Conservation (phyloP, 2,888 invertebrate species). For the Acronicta aceris region DNA sequence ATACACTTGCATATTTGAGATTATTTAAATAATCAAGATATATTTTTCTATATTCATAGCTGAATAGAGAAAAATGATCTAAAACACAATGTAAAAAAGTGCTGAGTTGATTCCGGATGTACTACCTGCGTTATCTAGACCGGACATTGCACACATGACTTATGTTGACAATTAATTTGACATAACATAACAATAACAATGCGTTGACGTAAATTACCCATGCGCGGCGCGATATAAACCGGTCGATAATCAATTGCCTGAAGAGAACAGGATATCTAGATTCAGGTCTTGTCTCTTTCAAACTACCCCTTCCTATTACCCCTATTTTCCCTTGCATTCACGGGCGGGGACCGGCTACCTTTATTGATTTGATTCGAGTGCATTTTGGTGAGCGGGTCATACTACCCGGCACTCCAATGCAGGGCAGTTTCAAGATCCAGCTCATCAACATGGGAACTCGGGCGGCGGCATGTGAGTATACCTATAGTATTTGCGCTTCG, state of each 20-base stretch:
- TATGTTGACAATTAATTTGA: constrained; percentile 15
- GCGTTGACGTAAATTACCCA: constrained; percentile 53
- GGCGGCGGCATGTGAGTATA: constrained; percentile 96
- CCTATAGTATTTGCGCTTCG: constrained; percentile 29
- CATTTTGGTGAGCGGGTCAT: constrained; percentile 46
- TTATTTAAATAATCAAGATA: too few relatives aligned
- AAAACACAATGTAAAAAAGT: constrained; percentile 34
- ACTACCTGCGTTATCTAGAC: constrained; percentile 28
- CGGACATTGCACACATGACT: constrained; percentile 41
- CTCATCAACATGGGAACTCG: constrained; percentile 96
- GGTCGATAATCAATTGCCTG: constrained; percentile 76
- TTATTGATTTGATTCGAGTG: constrained; percentile 80
- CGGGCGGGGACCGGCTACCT: constrained; percentile 35
- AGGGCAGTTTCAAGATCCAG: constrained; percentile 92
- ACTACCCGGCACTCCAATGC: constrained; percentile 84
- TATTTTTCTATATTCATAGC: not conserved
- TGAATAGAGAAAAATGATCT: not conserved
- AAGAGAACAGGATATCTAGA: constrained; percentile 84
- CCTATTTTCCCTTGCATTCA: constrained; percentile 39
- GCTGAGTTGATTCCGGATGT: constrained; percentile 41
- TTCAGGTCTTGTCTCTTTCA: constrained; percentile 86
- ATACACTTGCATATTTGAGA: too few relatives aligned
- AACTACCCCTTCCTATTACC: constrained; percentile 36
- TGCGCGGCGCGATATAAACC: constrained; percentile 65
- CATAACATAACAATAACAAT: constrained; percentile 37